Conservation (phyloP, 2,797 vertebrate genomes). For the Hybognathus amarus region DNA sequence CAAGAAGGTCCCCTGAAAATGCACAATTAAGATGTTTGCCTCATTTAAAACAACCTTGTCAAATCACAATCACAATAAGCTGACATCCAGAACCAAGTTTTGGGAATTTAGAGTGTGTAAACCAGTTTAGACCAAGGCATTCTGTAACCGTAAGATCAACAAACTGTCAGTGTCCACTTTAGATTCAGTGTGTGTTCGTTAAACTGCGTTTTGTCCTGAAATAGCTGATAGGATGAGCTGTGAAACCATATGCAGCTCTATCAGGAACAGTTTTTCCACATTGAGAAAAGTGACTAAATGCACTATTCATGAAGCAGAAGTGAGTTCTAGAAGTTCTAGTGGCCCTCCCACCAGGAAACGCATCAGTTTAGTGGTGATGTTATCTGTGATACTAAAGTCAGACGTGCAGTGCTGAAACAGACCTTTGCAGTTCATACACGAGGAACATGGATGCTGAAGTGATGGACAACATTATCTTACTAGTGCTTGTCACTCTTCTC, state of each 20-base stretch:
- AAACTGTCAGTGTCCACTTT: not conserved
- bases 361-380: slow-evolving; percentile 5
- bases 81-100: not conserved
- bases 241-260: not conserved
- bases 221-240: not conserved
- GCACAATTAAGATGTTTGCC: not conserved
- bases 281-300: not conserved
- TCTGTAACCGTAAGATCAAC: not conserved
- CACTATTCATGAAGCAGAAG: not conserved
- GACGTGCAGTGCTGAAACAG: not conserved
- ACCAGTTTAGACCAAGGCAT: not conserved
- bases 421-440: not conserved
- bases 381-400: slow-evolving; percentile 3
- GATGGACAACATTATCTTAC: slow-evolving; percentile 84
- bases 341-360: slow-evolving; percentile 35
- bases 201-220: not conserved
- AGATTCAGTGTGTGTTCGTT: not conserved
- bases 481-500: slow-evolving; percentile 88
- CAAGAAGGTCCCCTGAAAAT: not conserved
- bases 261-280: not conserved
- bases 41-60: not conserved
- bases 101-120: not conserved
- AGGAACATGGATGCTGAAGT: slow-evolving; percentile 81
- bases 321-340: not conserved
- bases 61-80: too few species aligned